Base-by-base conservation (phyloP, 2,113 vertebrate genomes). In the Romanogobio albipinnatus region DNA sequence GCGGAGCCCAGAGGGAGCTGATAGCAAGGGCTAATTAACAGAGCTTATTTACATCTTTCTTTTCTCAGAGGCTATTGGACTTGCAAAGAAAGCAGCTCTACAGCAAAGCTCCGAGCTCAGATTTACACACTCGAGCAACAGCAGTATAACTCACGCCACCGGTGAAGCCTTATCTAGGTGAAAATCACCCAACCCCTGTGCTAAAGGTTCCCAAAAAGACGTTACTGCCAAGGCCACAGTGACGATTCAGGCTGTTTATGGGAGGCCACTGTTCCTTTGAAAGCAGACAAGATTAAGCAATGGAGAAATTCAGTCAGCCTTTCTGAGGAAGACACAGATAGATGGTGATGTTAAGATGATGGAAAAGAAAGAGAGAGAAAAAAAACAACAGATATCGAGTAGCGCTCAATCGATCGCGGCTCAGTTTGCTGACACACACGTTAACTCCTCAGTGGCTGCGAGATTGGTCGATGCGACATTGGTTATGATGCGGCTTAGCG, bases 401-500 rank as follows among this genome's bases (percentile, higher is more conserved):
- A 10, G 22, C 3, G 43, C 4, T 78, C 11, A 10, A 87, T 88
- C 39, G 76, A 87, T 82, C 36, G 10, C 19, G 2, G 36, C 75
- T 43, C 29, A 84, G 66, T 84, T 83, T 86, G 86, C 86, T 89
- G 88, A 90, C 83, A 76, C 81, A 76, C 9, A 53, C 82, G 53
- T 85, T 81, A 89, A 62, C 76, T 77, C 11, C 76, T 76, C 71
- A 53, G 61, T 51, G 56, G 76, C 78, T 9, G 39, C 1, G 5
- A 29, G 9, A 49, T 1, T 26, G 84, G 43, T 86, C 83, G 58
- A 84, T 75, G 17, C 9, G 10, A 45, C 26, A 14, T 6, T 45
- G 80, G 68, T 68, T 87, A 77, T 68, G 58, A 56, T 51, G 75
- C 13, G 9, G 36, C 26, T 86, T 71, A 66, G 77, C 74, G 45